Evolutionary conservation across 2,888 invertebrate genomes (phyloP), one percentile per base, ranked within the genome.

Genomic region (Azorinus chamasolen): DNA sequence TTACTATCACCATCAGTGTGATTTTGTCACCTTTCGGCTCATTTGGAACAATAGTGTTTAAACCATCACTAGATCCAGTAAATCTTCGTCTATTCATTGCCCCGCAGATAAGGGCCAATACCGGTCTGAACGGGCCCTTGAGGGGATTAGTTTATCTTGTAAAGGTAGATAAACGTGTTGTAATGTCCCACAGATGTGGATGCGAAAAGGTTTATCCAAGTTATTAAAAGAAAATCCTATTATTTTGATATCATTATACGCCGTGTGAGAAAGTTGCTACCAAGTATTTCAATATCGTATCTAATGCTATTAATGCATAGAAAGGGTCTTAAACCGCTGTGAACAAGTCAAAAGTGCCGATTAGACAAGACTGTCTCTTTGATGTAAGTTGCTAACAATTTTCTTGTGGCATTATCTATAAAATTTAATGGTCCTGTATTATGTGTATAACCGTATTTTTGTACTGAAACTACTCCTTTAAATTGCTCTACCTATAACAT

Each of bases 101-200:
- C 32, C 4, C 5, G 32, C 10, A 32, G 32, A 32, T 32, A 32
- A 32, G 32, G 32, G 32, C 32, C 46, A 69, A 55, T 65, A 61
- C 74, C 65, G 59, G 75, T 72, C 61, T 65, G 65, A 71, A 69
- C 72, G 48, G 51, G 57, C 61, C 75, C 72, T 72, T 78, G 57
- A 62, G 54, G 69, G 79, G 75, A 75, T 80, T 80, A 76, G 16
- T n/a, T 18, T 80, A 76, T 76, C 75, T 41, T 14, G 18, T 39
- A 20, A 53, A 66, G 27, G 65, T 45, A 48, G 24, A 59, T 63
- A 66, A 70, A 70, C 39, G 74, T 58, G 18, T 70, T 53, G 53
- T 65, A 65, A 73, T 68, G 32, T 46, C 39, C 48, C 51, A 70
- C 62, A 74, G 79, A 79, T 66, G 79, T 70, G 14, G 46, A 20